Base-by-base conservation (phyloP, 2,797 vertebrate species). In the Clarias laeviceps region DNA sequence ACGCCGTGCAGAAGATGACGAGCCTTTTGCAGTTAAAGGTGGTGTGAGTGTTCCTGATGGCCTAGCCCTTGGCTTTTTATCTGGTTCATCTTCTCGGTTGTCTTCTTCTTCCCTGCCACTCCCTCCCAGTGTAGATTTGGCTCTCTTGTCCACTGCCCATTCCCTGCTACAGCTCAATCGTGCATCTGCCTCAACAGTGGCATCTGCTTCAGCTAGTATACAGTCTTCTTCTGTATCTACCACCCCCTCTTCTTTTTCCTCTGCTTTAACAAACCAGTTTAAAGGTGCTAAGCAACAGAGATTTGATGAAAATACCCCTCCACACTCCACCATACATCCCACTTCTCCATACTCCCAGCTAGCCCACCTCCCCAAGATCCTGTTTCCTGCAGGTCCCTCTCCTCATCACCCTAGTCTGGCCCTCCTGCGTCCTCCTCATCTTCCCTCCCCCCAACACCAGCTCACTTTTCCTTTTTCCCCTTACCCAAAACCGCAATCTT, bases 221-320 rank as follows among this genome's bases (percentile, higher is more conserved):
- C 83, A 93, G 65, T 88, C 95, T 17, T 92, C 87, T 65, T 93
- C 90, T 34, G 91, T 94, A 20, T 84, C 91, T 61, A 91, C 94
- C 0, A 89, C 94, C 68, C 62, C 94, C 65, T 85, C 85, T 80
- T 86, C 96, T 70, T 89, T 92, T 89, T 92, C 96, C 69, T 87
- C 94, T 88, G 94, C 93, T 12, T 82, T 93, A 74, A 88, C 92
- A 34, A 87, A 89, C 86, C 94, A 95, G 88, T 94, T 93, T 85
- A 95, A 96, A 90, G 93, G 92, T 69, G 93, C 89, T 27, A 96
- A 95, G 89, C 95, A 94, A 90, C 95, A 95, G 89, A 91, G 95
- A 3, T 96, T 96, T 88, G 95, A 96, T 78, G 95, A 96, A 89
- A 96, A 96, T 90, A 96, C 95, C 27, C 95, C 95, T 65, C 95